Conservation (phyloP, 2,113 vertebrate species). For the Cairina moschata region DNA sequence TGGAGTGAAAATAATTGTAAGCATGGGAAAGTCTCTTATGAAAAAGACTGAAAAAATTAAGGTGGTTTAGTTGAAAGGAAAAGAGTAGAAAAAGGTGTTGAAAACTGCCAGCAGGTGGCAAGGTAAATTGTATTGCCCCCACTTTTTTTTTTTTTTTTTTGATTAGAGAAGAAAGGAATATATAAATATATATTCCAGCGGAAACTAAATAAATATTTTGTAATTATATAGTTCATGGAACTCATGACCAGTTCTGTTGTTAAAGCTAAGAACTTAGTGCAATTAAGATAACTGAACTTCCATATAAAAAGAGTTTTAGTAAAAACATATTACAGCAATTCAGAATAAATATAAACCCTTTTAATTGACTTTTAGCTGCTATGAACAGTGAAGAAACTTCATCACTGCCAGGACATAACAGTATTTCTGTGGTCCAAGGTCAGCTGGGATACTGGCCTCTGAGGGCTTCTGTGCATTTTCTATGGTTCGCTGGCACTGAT, state of each 20-base stretch:
- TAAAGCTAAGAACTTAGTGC: not conserved
- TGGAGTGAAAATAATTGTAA: not conserved
- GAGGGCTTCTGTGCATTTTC: not conserved
- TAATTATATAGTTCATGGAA: not conserved
- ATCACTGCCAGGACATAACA: not conserved
- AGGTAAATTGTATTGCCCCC: not conserved
- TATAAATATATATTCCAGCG: not conserved
- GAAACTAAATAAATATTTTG: not conserved
- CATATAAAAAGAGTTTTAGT: not conserved
- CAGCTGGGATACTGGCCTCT: not conserved
- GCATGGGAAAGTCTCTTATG: not conserved
- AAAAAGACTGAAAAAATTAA: not conserved
- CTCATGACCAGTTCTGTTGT: not conserved
- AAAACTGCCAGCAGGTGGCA: not conserved
- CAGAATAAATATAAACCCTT: not conserved
- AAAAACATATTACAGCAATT: not conserved
- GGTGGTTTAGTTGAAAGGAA: not conserved
- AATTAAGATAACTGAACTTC: not conserved
- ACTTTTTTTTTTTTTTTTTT: not conserved
- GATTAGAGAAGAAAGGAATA: not conserved
- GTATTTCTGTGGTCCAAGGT: not conserved
- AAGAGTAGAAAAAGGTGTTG: not conserved
- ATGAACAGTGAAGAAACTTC: not conserved
- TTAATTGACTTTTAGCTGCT: not conserved
- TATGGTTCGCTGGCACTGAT: fast-evolving